Percentiles rank a stretch among this genome's conserved stretches.
These are phyloP conservation scores for Drosophila mimetica DNA, from an alignment of 2,888 invertebrate genomes.

Conservation along the genomic window DNA sequence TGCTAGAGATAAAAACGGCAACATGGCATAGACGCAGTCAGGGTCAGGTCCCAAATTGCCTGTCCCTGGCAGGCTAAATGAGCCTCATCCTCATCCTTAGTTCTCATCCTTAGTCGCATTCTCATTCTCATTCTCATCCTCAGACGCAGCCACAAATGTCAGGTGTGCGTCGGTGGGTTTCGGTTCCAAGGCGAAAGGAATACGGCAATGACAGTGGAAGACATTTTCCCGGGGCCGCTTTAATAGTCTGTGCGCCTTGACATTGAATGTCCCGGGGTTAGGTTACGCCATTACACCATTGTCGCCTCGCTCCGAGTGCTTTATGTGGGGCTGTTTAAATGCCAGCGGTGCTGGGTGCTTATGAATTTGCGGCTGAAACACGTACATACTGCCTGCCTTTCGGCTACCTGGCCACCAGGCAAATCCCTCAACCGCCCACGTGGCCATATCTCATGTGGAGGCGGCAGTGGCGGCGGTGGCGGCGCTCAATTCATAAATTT, in stretches of 20 bases:
- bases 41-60: conserved; percentile 52
- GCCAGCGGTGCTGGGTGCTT: conserved; percentile 59
- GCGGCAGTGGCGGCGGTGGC: conserved; percentile 30
- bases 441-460: conserved; percentile 23
- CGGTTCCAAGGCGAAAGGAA: conserved; percentile 25
- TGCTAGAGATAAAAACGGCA: conserved; percentile 57
- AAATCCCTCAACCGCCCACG: no score
- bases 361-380: conserved; percentile 60
- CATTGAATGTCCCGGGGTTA: conserved; percentile 64
- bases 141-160: conserved; percentile 61
- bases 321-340: conserved; percentile 68
- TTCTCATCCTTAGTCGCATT: neutral
- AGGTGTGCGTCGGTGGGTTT: conserved; percentile 30
- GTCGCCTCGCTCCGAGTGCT: conserved; percentile 43
- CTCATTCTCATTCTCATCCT: neutral
- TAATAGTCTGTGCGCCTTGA: conserved; percentile 66
- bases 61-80: conserved; percentile 64
- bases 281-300: conserved; percentile 40
- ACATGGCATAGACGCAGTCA: conserved; percentile 35
- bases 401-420: conserved; percentile 18
- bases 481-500: conserved; percentile 52
- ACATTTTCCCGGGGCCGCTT: conserved; percentile 48
- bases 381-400: conserved; percentile 52
- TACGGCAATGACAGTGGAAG: conserved; percentile 31
- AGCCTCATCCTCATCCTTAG: conserved; percentile 44